Percentiles rank a stretch among this genome's conserved stretches.
These are phyloP conservation scores for Protosalanx chinensis DNA, from an alignment of 2,797 vertebrate genomes.

Conservation along the genomic window DNA sequence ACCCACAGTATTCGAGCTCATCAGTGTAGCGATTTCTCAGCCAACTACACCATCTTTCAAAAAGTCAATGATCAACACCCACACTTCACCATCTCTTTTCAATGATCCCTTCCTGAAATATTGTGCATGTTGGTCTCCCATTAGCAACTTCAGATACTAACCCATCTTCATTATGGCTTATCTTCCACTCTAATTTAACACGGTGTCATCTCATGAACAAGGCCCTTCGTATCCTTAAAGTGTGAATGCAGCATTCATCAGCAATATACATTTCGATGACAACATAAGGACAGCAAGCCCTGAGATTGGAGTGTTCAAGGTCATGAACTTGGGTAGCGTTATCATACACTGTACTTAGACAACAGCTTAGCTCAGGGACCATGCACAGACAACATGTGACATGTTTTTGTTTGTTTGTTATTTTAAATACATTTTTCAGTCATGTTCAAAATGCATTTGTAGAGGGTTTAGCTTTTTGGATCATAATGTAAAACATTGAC, in stretches of 20 bases:
- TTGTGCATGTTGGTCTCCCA: background rate
- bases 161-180: conserved; percentile 53
- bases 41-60: background rate
- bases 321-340: conserved; percentile 32
- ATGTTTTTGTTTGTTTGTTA: conserved; percentile 19
- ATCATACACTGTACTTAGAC: conserved; percentile 39
- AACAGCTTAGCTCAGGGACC: conserved; percentile 40
- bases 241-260: conserved; percentile 52
- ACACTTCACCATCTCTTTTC: background rate
- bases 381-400: conserved; percentile 49
- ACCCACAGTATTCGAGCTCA: conserved; percentile 4
- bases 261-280: conserved; percentile 35
- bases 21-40: background rate
- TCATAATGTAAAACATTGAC: background rate
- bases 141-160: conserved; percentile 1
- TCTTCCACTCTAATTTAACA: conserved; percentile 39
- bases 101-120: background rate
- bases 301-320: conserved; percentile 58
- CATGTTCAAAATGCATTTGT: background rate
- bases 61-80: background rate
- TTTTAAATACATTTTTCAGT: conserved; percentile 23
- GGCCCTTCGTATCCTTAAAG: conserved; percentile 26
- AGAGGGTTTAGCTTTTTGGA: background rate
- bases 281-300: conserved; percentile 59
- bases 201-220: conserved; percentile 20